Conservation (phyloP, 2,888 invertebrate species). For the Aromia moschata region DNA sequence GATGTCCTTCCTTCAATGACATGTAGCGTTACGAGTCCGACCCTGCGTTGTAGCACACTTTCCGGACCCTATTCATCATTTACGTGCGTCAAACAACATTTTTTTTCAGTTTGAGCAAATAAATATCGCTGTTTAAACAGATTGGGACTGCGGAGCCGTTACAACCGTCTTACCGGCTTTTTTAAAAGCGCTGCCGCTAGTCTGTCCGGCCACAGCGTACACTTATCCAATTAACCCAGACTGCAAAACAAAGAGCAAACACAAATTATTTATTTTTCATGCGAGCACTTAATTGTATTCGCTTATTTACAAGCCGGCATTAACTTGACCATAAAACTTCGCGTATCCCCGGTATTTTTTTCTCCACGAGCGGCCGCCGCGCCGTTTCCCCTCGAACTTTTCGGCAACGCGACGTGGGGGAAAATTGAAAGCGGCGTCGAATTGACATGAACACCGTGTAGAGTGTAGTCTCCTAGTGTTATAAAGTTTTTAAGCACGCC, state of each 20-base stretch:
- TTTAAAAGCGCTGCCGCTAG: not conserved
- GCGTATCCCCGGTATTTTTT: slow-evolving; percentile 26
- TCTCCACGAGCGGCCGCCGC: slow-evolving; percentile 17
- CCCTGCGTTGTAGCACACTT: no score
- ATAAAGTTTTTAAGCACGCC: slow-evolving; percentile 47
- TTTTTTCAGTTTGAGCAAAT: no score
- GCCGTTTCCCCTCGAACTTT: slow-evolving; percentile 11
- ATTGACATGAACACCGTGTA: slow-evolving; percentile 38
- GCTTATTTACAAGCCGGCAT: slow-evolving; percentile 30
- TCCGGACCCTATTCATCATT: no score
- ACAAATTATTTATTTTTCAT: slow-evolving; percentile 30
- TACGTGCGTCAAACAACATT: no score
- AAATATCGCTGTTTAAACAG: not conserved
- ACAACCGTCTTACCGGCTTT: not conserved
- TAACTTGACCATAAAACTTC: slow-evolving; percentile 30
- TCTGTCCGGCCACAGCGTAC: not conserved
- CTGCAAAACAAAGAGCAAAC: slow-evolving; percentile 22
- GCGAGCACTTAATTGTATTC: slow-evolving; percentile 32
- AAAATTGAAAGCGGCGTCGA: slow-evolving; percentile 30
- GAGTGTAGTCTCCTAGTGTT: slow-evolving; percentile 33
- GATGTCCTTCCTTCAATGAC: no score
- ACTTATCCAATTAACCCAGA: slow-evolving; percentile 17
- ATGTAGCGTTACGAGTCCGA: no score
- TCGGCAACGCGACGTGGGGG: slow-evolving; percentile 30
- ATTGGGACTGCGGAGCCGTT: not conserved